A percentile compares a stretch with the other conserved stretches of the same genome.
Conservation (phyloP, 1,140 invertebrate genomes). For the Bombus turneri region DNA sequence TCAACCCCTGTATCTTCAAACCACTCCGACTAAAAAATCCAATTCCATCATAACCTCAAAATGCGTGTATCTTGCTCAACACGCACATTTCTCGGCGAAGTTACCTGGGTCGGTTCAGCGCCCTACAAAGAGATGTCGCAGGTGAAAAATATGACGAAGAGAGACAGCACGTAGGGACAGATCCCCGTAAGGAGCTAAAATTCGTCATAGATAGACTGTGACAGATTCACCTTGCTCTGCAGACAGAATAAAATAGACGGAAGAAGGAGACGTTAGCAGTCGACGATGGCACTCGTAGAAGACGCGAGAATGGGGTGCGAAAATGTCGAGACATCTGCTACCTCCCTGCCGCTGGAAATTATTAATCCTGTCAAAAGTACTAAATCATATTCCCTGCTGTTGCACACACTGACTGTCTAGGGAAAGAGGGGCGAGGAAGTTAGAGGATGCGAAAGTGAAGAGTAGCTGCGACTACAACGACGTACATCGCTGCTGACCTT, state of each 20-base stretch:
- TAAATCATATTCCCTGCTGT: conserved; percentile 72
- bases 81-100: background rate
- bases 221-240: conserved; percentile 50
- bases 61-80: background rate
- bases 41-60: background rate
- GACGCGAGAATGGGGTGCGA: conserved; percentile 60
- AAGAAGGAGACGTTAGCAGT: conserved; percentile 2
- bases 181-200: background rate
- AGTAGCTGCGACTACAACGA: conserved; percentile 42
- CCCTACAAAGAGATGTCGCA: background rate
- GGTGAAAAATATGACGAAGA: conserved; percentile 27
- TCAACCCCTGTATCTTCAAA: no score
- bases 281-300: conserved; percentile 29
- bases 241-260: conserved; percentile 1
- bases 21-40: background rate
- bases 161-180: no score
- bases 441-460: conserved; percentile 15
- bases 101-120: background rate
- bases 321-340: conserved; percentile 77
- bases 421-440: background rate
- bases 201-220: conserved; percentile 56
- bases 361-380: conserved; percentile 79
- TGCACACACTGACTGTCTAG: conserved; percentile 19
- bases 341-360: conserved; percentile 71
- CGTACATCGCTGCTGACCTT: conserved; percentile 65